Conservation (phyloP, 2,113 vertebrate genomes). For the Cygnus atratus region DNA sequence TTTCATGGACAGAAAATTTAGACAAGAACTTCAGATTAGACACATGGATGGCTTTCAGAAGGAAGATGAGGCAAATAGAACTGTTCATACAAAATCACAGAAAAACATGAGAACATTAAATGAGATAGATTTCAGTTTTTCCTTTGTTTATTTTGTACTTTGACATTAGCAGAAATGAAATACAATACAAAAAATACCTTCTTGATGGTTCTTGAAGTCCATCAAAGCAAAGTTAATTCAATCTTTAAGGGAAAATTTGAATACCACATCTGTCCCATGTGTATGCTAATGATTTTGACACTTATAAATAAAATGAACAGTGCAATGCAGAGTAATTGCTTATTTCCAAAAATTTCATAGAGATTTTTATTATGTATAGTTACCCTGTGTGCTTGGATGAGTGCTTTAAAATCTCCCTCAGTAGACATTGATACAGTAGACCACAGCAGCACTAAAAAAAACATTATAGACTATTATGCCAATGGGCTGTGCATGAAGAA, state of each 20-base stretch:
- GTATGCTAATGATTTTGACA: constrained; percentile 29
- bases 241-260: constrained; percentile 41
- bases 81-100: not conserved
- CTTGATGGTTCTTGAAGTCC: not conserved
- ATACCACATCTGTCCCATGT: not conserved
- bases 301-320: constrained; percentile 63
- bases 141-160: not conserved
- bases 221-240: not conserved
- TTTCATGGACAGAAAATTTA: not conserved
- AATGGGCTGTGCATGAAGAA: constrained; percentile 63
- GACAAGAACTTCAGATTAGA: not conserved
- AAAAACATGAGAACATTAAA: not conserved
- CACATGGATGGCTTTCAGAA: not conserved
- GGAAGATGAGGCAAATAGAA: not conserved
- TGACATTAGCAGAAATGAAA: constrained; percentile 2
- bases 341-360: constrained; percentile 64
- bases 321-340: constrained; percentile 34
- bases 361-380: constrained; percentile 37
- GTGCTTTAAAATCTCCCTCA: constrained; percentile 66
- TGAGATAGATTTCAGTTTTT: not conserved
- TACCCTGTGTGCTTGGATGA: constrained; percentile 50
- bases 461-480: constrained; percentile 61
- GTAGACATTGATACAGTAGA: constrained; percentile 57
- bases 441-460: constrained; percentile 52
- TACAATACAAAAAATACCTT: not conserved